These are phyloP conservation scores for Wasmannia auropunctata DNA, from an alignment of 1,140 invertebrate genomes.

Conservation along the genomic window DNA sequence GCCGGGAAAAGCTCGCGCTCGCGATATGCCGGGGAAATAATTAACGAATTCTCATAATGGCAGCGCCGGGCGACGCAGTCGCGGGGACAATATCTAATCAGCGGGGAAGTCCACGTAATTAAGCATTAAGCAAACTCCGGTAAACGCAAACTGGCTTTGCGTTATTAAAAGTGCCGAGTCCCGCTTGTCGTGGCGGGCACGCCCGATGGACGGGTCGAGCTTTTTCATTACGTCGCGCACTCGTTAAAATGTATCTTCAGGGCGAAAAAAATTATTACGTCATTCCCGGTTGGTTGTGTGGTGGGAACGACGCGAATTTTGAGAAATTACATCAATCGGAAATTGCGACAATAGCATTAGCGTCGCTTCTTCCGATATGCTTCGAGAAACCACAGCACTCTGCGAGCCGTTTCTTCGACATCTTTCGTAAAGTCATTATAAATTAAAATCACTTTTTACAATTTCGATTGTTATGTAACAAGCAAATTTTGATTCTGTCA, in stretches of 20 bases:
- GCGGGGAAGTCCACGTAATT: slow-evolving; percentile 66
- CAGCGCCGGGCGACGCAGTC: slow-evolving; percentile 47
- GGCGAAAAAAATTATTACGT: slow-evolving; percentile 2
- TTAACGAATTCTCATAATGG: slow-evolving; percentile 66
- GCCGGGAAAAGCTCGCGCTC: slow-evolving; percentile 8
- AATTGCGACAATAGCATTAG: neutral
- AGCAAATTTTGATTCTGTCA: neutral
- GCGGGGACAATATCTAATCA: slow-evolving; percentile 71
- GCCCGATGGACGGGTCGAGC: slow-evolving; percentile 25
- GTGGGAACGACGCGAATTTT: slow-evolving; percentile 9
- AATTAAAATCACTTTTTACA: neutral
- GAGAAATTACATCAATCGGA: slow-evolving; percentile 23
- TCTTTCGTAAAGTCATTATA: neutral
- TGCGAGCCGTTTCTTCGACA: neutral
- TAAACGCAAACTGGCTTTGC: slow-evolving; percentile 69
- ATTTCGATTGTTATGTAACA: neutral
- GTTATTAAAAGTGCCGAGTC: slow-evolving; percentile 65
- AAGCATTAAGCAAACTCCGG: slow-evolving; percentile 68
- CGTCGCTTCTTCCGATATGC: neutral
- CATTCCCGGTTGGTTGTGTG: neutral
- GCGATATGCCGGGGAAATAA: slow-evolving; percentile 62
- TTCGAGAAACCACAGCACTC: neutral
- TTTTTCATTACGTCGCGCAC: slow-evolving; percentile 47
- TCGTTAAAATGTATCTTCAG: slow-evolving; percentile 54
- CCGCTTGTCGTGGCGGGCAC: neutral